Conservation (phyloP, 1,140 invertebrate species). For the Ridgeia piscesae region DNA sequence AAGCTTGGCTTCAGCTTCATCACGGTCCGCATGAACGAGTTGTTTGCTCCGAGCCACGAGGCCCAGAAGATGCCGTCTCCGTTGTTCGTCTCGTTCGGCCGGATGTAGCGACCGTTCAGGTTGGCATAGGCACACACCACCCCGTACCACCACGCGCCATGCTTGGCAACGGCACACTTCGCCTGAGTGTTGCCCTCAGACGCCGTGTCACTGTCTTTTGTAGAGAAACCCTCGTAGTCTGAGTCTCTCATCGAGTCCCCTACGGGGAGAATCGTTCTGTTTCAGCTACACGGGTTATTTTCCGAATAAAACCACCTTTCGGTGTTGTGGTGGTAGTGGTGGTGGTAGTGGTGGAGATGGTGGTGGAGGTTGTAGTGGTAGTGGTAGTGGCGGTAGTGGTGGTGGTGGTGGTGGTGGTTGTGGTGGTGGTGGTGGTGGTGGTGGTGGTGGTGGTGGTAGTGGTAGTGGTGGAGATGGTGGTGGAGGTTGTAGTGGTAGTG, state of each 20-base stretch:
- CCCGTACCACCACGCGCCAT: not conserved
- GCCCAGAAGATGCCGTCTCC: not conserved
- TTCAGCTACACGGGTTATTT: not conserved
- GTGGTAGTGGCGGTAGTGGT: too few species aligned
- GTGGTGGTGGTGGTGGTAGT: too few species aligned
- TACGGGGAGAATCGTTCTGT: not conserved
- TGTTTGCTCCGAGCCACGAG: not conserved
- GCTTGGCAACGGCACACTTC: not conserved
- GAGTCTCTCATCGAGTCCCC: not conserved
- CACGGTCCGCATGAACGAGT: not conserved
- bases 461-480: too few species aligned
- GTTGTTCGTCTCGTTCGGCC: not conserved
- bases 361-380: too few species aligned
- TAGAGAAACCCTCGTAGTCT: not conserved
- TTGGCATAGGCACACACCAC: not conserved
- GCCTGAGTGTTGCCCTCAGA: not conserved
- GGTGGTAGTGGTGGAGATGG: too few species aligned
- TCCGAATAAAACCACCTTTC: too few species aligned
- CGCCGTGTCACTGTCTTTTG: not conserved
- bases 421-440: too few species aligned
- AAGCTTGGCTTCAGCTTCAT: not conserved
- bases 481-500: too few species aligned
- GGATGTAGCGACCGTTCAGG: not conserved
- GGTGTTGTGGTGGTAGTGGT: too few species aligned
- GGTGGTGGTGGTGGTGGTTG: too few species aligned